Evolutionary conservation across 1,140 invertebrate species (phyloP).

Genomic region (Megalonaias nervosa): DNA sequence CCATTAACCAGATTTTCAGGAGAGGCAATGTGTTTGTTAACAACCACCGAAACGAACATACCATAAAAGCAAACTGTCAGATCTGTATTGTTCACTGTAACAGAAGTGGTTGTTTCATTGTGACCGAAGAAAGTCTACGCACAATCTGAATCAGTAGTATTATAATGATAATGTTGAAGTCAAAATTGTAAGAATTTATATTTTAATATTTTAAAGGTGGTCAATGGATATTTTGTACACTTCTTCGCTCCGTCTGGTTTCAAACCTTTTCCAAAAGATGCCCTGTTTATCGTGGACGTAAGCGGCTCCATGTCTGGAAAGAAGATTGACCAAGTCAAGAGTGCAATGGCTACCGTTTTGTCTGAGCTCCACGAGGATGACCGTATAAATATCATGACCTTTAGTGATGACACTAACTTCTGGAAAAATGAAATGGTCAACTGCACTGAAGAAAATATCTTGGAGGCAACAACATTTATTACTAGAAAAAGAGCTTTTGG

Average conservation of each 20-base stretch:
- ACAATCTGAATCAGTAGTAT: too few species aligned
- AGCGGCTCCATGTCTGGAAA: slow-evolving; percentile 80
- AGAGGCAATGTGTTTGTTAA: too few species aligned
- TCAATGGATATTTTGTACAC: slow-evolving; percentile 83
- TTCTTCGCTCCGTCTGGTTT: slow-evolving; percentile 78
- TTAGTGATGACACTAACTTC: slow-evolving; percentile 19
- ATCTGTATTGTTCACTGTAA: too few species aligned
- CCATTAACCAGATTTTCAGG: too few species aligned
- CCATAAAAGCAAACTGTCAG: too few species aligned
- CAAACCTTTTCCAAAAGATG: slow-evolving; percentile 77
- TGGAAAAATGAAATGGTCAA: background rate
- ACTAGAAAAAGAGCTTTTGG: too few species aligned
- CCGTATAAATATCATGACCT: slow-evolving; percentile 79
- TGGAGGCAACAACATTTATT: background rate
- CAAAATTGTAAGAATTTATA: too few species aligned
- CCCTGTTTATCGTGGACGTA: slow-evolving; percentile 81
- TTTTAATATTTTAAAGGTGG: slow-evolving; percentile 70
- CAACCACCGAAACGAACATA: too few species aligned
- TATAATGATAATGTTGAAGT: too few species aligned
- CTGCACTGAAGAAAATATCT: background rate
- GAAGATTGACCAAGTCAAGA: slow-evolving; percentile 78
- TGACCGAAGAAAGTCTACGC: too few species aligned
- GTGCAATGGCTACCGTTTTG: slow-evolving; percentile 79
- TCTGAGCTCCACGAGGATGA: slow-evolving; percentile 76
- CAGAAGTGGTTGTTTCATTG: too few species aligned